Evolutionary conservation across 2,113 vertebrate species (phyloP), one percentile per base, ranked within the genome.

Genomic region (Ctenodactylus gundi): DNA sequence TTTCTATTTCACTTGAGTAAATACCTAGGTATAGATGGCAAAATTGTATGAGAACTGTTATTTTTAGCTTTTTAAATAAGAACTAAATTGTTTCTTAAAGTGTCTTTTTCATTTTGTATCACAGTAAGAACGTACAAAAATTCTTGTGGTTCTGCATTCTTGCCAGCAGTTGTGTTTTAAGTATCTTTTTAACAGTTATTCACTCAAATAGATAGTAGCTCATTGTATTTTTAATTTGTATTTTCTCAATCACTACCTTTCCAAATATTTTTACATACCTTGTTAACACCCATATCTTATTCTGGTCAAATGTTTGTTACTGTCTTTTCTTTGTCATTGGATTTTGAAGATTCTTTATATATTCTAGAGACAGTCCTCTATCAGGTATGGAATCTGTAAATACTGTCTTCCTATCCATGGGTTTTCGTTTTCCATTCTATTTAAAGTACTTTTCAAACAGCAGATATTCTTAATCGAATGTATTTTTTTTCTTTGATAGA

Each of bases 31-130:
- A 17, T 86, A 23, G 41, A 44, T 46, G 88, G 53, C 57, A 86
- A 31, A 31, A 76, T 94, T 95, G 31, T 65, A 51, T 80, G 72
- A 84, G 85, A 77, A 91, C 7, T 10, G 0, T 86, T n/a, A 65
- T 95, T 87, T 94, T 95, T 78, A 83, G 92, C 75, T 84, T 80
- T 62, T 73, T 75, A 89, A 93, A 57, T 65, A 91, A 86, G 27
- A 86, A 64, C 41, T 23, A 86, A 82, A 68, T 85, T 58, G 31
- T 92, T 91, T 90, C 60, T 39, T 62, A 58, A 82, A 91, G 41
- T 76, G 41, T 76, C 70, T 94, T 21, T 65, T 17, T 34, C 41
- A 73, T 51, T 55, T 39, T 73, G 36, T 49, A 60, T 51, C 51
- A 73, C 5, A 68, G 23, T 36, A 88, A 23, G 21, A 65, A 39